Percentiles rank a stretch among this genome's conserved stretches.
Evolutionary conservation across 2,797 vertebrate species (phyloP).

Genomic region (Hapalemur alaotrensis): DNA sequence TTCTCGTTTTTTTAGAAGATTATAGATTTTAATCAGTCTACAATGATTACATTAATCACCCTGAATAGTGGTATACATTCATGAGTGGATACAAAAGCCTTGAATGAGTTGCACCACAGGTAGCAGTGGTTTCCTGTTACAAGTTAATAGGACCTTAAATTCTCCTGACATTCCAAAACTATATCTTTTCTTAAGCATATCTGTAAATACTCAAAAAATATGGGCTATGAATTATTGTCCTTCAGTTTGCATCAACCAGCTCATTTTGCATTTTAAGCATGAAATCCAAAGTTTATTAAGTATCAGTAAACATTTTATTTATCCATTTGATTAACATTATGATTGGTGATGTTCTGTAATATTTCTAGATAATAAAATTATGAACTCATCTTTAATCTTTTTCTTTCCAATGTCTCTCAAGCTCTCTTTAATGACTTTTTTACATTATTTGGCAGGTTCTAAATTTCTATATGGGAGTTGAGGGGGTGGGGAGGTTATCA

Average conservation of each 20-base stretch:
- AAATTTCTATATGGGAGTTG: neutral
- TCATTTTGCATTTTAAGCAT: neutral
- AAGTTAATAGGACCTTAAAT: neutral
- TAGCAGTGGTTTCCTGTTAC: neutral
- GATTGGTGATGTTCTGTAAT: neutral
- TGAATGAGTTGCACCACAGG: neutral
- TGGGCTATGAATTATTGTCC: neutral
- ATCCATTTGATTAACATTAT: neutral
- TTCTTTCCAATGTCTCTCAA: neutral
- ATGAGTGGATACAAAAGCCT: neutral
- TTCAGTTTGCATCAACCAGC: neutral
- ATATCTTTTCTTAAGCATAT: neutral
- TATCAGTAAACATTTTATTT: neutral
- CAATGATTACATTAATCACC: neutral
- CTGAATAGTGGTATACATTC: neutral
- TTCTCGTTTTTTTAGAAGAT: neutral
- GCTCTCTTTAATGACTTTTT: neutral
- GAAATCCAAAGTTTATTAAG: neutral
- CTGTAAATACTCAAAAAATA: neutral
- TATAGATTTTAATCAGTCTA: neutral
- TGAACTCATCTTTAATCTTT: neutral
- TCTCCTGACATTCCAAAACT: neutral
- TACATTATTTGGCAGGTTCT: neutral
- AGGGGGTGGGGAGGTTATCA: neutral
- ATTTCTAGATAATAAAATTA: neutral